Evolutionary conservation across 2,888 invertebrate genomes (phyloP).

Genomic region (Drosophila meridionalis): DNA sequence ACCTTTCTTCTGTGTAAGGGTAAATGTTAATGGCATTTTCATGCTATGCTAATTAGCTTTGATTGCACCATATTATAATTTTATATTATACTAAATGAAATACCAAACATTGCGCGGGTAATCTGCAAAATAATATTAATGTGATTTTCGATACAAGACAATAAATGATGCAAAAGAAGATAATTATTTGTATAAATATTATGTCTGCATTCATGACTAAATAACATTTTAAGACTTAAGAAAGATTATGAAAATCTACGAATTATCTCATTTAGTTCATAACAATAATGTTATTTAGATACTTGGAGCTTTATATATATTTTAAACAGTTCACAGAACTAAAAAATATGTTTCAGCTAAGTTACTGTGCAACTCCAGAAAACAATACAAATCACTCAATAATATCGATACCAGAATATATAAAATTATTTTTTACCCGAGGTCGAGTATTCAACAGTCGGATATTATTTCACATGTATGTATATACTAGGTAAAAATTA

Average conservation of each 20-base stretch:
- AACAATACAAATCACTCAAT: background rate
- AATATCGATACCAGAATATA: background rate
- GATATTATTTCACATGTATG: background rate
- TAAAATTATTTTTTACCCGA: background rate
- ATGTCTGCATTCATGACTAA: background rate
- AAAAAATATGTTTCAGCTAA: background rate
- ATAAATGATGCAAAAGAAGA: background rate
- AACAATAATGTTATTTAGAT: background rate
- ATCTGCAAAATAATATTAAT: background rate
- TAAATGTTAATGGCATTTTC: constrained; percentile 13
- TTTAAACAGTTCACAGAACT: too few relatives aligned
- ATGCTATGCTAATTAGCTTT: constrained; percentile 12
- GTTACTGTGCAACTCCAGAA: background rate
- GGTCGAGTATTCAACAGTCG: background rate
- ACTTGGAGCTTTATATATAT: too few relatives aligned
- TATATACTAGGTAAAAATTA: background rate
- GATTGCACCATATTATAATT: constrained; percentile 2
- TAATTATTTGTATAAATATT: background rate
- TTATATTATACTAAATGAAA: background rate
- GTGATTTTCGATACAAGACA: too few relatives aligned
- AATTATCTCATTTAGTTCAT: background rate
- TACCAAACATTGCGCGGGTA: background rate
- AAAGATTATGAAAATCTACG: too few relatives aligned
- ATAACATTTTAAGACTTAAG: background rate
- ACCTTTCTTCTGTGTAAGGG: background rate